Evolutionary conservation across 2,888 invertebrate species (phyloP), one percentile per base, ranked within the genome.

Genomic region (Eudasyphora cyanicolor): DNA sequence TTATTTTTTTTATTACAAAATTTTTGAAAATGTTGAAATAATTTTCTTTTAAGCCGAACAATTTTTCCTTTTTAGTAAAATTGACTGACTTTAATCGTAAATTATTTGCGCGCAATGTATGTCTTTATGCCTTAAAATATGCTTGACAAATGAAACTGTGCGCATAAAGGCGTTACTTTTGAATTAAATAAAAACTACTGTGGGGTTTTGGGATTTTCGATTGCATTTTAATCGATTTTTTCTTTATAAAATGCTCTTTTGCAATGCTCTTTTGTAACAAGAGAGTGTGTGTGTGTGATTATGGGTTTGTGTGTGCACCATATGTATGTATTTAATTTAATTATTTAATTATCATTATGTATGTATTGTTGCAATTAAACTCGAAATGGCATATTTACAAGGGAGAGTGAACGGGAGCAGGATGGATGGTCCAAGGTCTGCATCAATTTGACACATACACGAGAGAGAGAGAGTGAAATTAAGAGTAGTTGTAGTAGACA

Each of bases 381-480:
- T 38, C 35, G 38, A 82, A 73, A 76, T 78, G 75, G 75, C 75
- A 74, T 77, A 81, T 77, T 71, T 82, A 71, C 78, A 78, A 70
- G 35, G 69, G 45, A 76, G 49, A 35, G 62, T 62, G 32, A 7
- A 10, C 14, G 10, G 32, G n/a, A 19, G n/a, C 54, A 62, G 29
- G 64, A 35, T 1, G 64, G 38, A 10, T 64, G 19, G 19, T n/a
- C 24, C 35, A 64, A 35, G 35, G 19, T 38, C 32, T 38, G 17
- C 32, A 64, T 35, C 21, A 64, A 17, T 21, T 64, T 64, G 38
- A 24, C 24, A 10, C 67, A 73, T 29, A 38, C 64, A 7, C 67
- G 29, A n/a, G 45, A 12, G n/a, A 45, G 45, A 5, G n/a, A 32
- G 4, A 32, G n/a, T 32, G 32, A n/a, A n/a, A n/a, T n/a, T 32